phyloP scores from a whole-genome alignment of 92 coral and sea anemone genomes.

The Siderastrea siderea region DNA sequence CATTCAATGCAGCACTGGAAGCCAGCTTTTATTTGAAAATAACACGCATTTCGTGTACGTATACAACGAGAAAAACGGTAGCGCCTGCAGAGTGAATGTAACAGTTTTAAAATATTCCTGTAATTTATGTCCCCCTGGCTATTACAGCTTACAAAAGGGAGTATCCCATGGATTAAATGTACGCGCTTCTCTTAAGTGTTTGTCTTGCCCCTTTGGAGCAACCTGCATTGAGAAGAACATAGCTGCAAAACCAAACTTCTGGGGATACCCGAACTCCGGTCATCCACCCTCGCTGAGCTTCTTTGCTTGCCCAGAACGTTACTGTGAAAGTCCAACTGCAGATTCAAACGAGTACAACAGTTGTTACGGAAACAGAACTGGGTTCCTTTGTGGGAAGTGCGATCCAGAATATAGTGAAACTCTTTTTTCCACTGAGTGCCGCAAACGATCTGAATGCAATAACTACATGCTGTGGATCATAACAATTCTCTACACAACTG shows the following conservation, averaged over 20 bases:
- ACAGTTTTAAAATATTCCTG: constrained; percentile 47
- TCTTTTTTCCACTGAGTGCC: constrained; percentile 67
- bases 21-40: constrained; percentile 29
- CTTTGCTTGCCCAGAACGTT: constrained; percentile 71
- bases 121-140: constrained; percentile 52
- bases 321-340: constrained; percentile 45
- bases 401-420: constrained; percentile 62
- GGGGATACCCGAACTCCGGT: constrained; percentile 50
- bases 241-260: constrained; percentile 75
- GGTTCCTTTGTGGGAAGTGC: constrained; percentile 79
- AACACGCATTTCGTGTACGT: constrained; percentile 22
- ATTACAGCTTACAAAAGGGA: constrained; percentile 76
- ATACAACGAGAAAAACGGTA: neutral
- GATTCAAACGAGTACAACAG: constrained; percentile 37
- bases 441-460: constrained; percentile 41
- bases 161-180: constrained; percentile 50
- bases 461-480: constrained; percentile 66
- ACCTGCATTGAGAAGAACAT: constrained; percentile 61
- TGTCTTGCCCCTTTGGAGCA: no score
- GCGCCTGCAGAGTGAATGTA: constrained; percentile 7
- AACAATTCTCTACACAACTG: constrained; percentile 34
- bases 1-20: constrained; percentile 34
- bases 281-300: constrained; percentile 39
- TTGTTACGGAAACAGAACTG: constrained; percentile 72
- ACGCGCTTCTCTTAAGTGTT: constrained; percentile 81